Base-by-base conservation (phyloP, 2,888 invertebrate species). In the Gnatocerus cornutus region DNA sequence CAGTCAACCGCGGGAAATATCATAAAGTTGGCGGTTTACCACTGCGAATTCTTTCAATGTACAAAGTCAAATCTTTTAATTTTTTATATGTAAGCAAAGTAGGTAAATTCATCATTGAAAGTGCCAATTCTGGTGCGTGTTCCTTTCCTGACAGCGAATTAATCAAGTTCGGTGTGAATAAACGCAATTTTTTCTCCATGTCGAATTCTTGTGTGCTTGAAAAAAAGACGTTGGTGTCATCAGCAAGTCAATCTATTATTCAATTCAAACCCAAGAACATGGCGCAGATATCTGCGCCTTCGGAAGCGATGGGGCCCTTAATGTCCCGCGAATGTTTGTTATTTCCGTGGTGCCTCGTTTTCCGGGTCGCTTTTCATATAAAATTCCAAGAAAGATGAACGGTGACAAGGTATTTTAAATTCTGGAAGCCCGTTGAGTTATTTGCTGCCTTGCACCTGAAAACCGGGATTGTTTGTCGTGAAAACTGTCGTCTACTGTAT, bases 361-460 rank as follows among this genome's bases (percentile, higher is more conserved):
- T 63, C 63, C 63, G 63, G 63, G 63, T 63, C 63, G 63, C 63
- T 63, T 63, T 63, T 63, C 63, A 63, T 63, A 63, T 72, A 73
- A 72, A 73, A 73, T 71, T 71, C 71, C 71, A 72, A 66, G 71
- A 74, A 74, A 74, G 74, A 74, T 74, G 74, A 74, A 74, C 72
- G 74, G 70, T 68, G 74, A 74, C 74, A 71, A 61, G 74, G 70
- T 69, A 72, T 73, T 74, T 73, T 74, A 73, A 74, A 73, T 74
- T 74, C 72, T 69, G 67, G 59, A 62, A 73, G 71, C 56, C 46
- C 58, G 56, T 56, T 72, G 69, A 72, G 71, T 72, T 72, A 71
- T 72, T 68, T 65, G 67, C 70, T 64, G 71, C 63, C 68, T 69
- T 64, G 69, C 71, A 71, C 71, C 71, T 72, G 72, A 72, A 72